Evolutionary conservation across 2,888 invertebrate genomes (phyloP).

Genomic region (Hecatera dysodea): DNA sequence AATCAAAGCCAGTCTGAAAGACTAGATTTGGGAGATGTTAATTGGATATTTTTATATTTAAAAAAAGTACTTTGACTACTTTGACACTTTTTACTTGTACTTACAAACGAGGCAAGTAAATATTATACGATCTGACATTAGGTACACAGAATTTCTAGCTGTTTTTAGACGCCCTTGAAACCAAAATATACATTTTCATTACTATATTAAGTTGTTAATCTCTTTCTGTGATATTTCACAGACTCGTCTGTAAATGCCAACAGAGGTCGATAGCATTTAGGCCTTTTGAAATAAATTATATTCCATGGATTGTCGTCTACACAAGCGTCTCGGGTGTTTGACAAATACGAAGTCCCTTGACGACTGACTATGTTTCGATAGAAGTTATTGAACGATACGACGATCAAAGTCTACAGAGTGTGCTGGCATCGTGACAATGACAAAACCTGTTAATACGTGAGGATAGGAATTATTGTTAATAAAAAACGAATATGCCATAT

Average conservation of each 20-base stretch:
- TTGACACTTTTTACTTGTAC: no score
- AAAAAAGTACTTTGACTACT: no score
- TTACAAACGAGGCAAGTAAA: no score
- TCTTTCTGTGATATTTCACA: slow-evolving; percentile 22
- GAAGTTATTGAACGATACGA: background rate
- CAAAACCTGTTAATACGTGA: background rate
- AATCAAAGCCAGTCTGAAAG: no score
- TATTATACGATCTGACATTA: no score
- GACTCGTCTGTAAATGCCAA: slow-evolving; percentile 32
- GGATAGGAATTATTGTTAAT: background rate
- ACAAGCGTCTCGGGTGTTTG: slow-evolving; percentile 8
- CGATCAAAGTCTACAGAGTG: background rate
- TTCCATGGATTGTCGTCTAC: background rate
- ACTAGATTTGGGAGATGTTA: no score
- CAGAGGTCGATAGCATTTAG: slow-evolving; percentile 39
- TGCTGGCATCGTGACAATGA: background rate
- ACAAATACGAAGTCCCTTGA: background rate
- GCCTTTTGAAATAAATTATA: slow-evolving; percentile 4
- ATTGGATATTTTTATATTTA: no score
- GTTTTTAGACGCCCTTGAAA: slow-evolving; percentile 32
- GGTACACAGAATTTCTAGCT: slow-evolving; percentile 19
- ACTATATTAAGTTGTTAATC: slow-evolving; percentile 16
- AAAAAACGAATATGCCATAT: no score
- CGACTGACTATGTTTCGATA: background rate
- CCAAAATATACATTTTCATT: slow-evolving; percentile 25